Evolutionary conservation across 2,888 invertebrate species (phyloP), one percentile per base, ranked within the genome.

Genomic region (Nezara viridula): DNA sequence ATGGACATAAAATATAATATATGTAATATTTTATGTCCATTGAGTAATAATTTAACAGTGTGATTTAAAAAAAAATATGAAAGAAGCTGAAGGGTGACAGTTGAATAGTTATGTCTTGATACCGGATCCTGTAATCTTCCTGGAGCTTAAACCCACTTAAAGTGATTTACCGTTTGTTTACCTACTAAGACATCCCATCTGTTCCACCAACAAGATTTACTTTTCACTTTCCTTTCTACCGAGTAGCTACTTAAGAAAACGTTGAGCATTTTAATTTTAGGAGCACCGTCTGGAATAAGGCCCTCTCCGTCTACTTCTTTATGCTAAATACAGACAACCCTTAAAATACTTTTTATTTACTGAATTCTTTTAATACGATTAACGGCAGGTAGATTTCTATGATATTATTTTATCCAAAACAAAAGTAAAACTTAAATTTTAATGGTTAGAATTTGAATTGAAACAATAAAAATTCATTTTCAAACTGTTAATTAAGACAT

Each of bases 141-240:
- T 81, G n/a, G 4, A 81, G 86, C 50, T 86, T 86, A 49, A 86
- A 86, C 32, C 86, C 86, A 50, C 52, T 86, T 52, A 86, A 86
- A 86, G 86, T 86, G 86, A 86, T 86, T 86, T 86, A 86, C 32
- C 50, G 50, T 86, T 86, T 86, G 86, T 86, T 86, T 86, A 86
- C 86, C 32, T 50, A 52, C 86, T 86, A 37, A 86, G 86, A 52
- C 86, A 86, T 49, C 85, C 85, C 49, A 86, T 86, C 86, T 52
- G 86, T 86, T 52, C 52, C 47, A 14, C 86, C 49, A 86, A 86
- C 86, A 86, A 86, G 86, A 86, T 86, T 86, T 86, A 86, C 50
- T 52, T 86, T 52, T 52, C 86, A 50, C 86, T 86, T 86, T 86
- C 86, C 86, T 81, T 47, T 47, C 81, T 47, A 44, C 44, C 44